Conservation (phyloP, 2,113 vertebrate genomes). For the Elephantulus edwardii region DNA sequence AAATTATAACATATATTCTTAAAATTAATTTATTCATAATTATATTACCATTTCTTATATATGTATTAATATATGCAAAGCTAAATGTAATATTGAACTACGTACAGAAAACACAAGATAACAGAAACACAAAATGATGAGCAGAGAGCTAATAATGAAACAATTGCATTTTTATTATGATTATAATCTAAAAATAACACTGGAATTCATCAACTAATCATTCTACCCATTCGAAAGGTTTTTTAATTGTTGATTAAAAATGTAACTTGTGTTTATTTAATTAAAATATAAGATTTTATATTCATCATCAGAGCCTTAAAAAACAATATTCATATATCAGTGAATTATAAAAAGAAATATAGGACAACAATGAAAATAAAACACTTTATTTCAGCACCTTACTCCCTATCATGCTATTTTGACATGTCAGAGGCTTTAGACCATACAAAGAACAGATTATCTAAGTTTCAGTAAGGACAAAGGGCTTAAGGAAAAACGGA, state of each 20-base stretch:
- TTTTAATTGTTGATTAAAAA: constrained; percentile 15
- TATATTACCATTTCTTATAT: too few relatives aligned
- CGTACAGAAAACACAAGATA: not conserved
- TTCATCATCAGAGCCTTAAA: not conserved
- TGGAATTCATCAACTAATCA: not conserved
- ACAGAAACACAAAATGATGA: not conserved
- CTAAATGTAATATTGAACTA: not conserved
- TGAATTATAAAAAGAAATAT: constrained; percentile 14
- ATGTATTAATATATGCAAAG: not conserved
- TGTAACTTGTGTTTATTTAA: constrained; percentile 38
- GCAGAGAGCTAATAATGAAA: constrained; percentile 18
- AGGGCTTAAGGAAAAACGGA: not conserved
- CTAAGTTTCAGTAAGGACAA: not conserved
- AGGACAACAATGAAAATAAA: not conserved
- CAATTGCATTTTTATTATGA: not conserved
- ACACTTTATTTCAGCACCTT: not conserved
- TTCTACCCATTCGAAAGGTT: constrained; percentile 18
- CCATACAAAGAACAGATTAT: not conserved
- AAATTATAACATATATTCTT: too few relatives aligned
- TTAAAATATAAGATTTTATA: constrained; percentile 8
- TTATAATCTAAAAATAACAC: not conserved
- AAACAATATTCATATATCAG: not conserved
- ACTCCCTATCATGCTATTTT: not conserved
- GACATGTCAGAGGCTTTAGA: not conserved
- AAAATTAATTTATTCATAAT: too few relatives aligned